Percentiles rank a stretch among this genome's conserved stretches.
Evolutionary conservation across 2,113 vertebrate genomes (phyloP).

Genomic region (Nothoprocta perdicaria): DNA sequence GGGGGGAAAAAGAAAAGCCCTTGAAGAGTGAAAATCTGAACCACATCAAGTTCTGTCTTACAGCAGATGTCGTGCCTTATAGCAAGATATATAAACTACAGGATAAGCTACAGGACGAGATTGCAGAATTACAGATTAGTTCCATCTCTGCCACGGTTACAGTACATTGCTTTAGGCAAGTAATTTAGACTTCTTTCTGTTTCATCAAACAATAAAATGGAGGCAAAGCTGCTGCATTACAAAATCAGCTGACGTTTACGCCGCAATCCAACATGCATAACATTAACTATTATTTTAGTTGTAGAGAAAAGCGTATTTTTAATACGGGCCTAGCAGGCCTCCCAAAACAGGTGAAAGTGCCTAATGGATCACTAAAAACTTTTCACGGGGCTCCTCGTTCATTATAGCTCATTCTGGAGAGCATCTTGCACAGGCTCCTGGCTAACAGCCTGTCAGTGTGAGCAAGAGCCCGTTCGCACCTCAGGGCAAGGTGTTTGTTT

Average conservation of each 20-base stretch:
- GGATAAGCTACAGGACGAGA: background rate
- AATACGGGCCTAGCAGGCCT: slow-evolving; percentile 48
- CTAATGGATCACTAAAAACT: slow-evolving; percentile 34
- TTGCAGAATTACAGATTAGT: slow-evolving; percentile 36
- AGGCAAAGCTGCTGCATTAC: slow-evolving; percentile 14
- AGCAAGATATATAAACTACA: background rate
- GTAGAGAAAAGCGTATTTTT: slow-evolving; percentile 43
- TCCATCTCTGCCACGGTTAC: background rate
- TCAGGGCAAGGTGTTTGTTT: background rate
- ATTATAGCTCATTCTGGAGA: slow-evolving; percentile 40
- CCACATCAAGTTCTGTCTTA: background rate
- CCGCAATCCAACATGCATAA: background rate
- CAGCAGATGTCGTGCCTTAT: background rate
- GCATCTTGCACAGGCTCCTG: background rate
- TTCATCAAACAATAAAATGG: slow-evolving; percentile 62
- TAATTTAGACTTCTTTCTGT: slow-evolving; percentile 53
- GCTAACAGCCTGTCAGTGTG: background rate
- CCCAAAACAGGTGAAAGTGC: slow-evolving; percentile 33
- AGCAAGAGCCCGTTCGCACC: background rate
- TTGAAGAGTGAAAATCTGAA: background rate
- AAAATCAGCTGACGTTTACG: background rate
- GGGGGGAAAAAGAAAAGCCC: background rate
- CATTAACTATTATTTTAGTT: slow-evolving; percentile 12
- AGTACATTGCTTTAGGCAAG: slow-evolving; percentile 31
- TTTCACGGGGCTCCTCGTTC: slow-evolving; percentile 11